phyloP scores from a whole-genome alignment of 2,797 vertebrate genomes.

The Antennarius maculatus region DNA sequence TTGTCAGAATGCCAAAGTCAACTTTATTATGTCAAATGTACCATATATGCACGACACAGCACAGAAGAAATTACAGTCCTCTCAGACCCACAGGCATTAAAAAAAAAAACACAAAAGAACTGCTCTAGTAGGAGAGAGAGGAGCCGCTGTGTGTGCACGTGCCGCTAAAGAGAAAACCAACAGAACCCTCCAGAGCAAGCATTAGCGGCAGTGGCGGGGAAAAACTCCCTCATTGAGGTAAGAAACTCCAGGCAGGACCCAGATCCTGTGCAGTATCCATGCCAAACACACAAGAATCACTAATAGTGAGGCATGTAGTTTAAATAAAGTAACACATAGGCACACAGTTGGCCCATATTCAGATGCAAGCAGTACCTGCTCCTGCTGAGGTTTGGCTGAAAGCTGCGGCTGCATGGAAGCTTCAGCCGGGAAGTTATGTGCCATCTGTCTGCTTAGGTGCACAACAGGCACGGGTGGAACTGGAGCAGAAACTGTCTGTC shows the following conservation, averaged over 20 bases:
- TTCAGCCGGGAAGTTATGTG: slow-evolving; percentile 67
- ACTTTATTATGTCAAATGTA: too few species aligned
- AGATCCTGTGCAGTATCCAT: background rate
- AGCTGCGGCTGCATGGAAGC: slow-evolving; percentile 56
- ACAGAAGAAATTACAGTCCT: too few species aligned
- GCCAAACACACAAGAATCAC: slow-evolving; percentile 4
- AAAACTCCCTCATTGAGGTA: too few species aligned
- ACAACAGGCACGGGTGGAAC: slow-evolving; percentile 59
- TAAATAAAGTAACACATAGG: background rate
- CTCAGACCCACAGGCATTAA: too few species aligned
- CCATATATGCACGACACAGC: too few species aligned
- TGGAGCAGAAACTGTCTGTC: slow-evolving; percentile 73
- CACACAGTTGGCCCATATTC: background rate
- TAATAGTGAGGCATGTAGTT: background rate
- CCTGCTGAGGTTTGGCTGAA: slow-evolving; percentile 56
- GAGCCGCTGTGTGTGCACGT: too few species aligned
- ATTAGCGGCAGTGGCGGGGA: too few species aligned
- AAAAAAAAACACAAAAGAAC: too few species aligned
- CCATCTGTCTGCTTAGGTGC: slow-evolving; percentile 59
- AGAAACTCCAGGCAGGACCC: too few species aligned
- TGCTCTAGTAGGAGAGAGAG: too few species aligned
- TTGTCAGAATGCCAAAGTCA: background rate
- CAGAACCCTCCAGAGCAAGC: too few species aligned
- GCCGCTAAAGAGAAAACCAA: too few species aligned
- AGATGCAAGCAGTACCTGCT: slow-evolving; percentile 68